phyloP scores from a whole-genome alignment of 2,113 vertebrate species.

The Xyrauchen texanus region DNA sequence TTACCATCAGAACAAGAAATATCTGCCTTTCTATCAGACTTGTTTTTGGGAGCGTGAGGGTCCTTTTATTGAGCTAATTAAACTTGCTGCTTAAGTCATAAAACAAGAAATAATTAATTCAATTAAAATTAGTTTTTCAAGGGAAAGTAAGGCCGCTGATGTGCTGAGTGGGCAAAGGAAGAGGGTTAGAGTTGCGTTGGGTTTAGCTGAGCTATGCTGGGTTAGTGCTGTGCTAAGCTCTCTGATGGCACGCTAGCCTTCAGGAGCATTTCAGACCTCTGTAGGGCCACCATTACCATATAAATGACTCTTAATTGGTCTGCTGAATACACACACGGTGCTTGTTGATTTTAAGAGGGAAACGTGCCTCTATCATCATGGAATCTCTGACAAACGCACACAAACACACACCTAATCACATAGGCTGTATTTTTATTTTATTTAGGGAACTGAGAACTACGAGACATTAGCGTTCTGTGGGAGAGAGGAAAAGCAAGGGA shows the following conservation, averaged over 20 bases:
- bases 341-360: conserved; percentile 70
- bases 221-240: conserved; percentile 51
- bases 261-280: conserved; percentile 73
- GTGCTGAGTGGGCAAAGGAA: conserved; percentile 74
- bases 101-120: conserved; percentile 81
- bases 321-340: conserved; percentile 71
- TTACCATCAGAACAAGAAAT: no score
- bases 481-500: conserved; percentile 14
- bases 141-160: conserved; percentile 72
- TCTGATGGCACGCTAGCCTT: conserved; percentile 66
- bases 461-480: conserved; percentile 23
- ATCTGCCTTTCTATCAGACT: no score
- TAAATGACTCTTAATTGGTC: conserved; percentile 78
- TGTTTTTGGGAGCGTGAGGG: not conserved
- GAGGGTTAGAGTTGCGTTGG: conserved; percentile 55
- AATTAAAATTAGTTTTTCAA: conserved; percentile 76
- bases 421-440: conserved; percentile 19
- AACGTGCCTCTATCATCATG: conserved; percentile 38
- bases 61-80: conserved; percentile 75
- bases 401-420: conserved; percentile 39
- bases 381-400: conserved; percentile 38
- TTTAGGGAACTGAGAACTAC: conserved; percentile 37
- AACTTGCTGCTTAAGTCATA: conserved; percentile 76
- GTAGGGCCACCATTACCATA: conserved; percentile 76
- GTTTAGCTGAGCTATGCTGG: conserved; percentile 60